Conservation (phyloP, 2,888 invertebrate genomes). For the Microctonus hyperodae region DNA sequence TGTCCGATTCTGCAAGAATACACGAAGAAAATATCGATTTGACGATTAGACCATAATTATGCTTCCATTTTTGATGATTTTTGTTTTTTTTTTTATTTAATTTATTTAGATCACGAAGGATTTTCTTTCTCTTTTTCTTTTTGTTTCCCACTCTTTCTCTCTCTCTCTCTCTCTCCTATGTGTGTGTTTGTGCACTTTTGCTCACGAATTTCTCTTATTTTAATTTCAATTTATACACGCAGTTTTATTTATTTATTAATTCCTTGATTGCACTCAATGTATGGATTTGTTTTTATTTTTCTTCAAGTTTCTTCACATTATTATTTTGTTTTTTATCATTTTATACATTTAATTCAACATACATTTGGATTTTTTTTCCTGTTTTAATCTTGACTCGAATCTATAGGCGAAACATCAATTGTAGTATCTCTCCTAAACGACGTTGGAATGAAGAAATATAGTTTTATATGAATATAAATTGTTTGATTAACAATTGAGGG, state of each 20-base stretch:
- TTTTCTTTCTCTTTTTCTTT: constrained; percentile 30
- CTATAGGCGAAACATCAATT: background rate
- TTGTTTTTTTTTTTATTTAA: constrained; percentile 19
- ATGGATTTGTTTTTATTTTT: background rate
- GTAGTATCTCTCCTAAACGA: constrained; percentile 6
- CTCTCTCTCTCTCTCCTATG: background rate
- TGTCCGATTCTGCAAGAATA: constrained; percentile 83
- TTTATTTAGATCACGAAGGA: background rate
- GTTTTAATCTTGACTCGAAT: background rate
- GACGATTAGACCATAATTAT: constrained; percentile 28
- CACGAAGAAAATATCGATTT: constrained; percentile 50
- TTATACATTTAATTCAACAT: background rate
- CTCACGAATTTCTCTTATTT: background rate
- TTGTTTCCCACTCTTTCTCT: background rate
- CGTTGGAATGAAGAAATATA: background rate
- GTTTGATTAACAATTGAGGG: background rate
- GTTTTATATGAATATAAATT: background rate
- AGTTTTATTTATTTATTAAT: background rate
- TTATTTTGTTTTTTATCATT: background rate
- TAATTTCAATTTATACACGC: background rate
- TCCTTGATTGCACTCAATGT: background rate
- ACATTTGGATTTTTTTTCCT: background rate
- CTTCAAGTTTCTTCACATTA: background rate
- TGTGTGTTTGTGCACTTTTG: background rate
- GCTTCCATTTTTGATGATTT: constrained; percentile 24